Base-by-base conservation (phyloP, 1,140 invertebrate species). In the Oppia nitens region DNA sequence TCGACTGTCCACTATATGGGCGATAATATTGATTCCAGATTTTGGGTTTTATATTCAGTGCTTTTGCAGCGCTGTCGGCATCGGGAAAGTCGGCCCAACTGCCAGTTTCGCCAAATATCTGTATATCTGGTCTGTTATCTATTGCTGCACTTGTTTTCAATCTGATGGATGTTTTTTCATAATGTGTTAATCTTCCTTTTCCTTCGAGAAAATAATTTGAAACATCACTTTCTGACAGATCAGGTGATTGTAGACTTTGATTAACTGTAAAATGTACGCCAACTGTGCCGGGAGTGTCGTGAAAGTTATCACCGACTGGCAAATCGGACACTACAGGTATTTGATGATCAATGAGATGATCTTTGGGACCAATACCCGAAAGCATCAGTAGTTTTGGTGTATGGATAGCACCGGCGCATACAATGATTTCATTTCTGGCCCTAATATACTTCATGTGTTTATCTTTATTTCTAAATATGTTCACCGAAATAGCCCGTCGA, bases 341-440 rank as follows among this genome's bases (percentile, higher is more conserved):
- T 63, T 66, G 24, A n/a, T 45, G 53, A 14, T 26, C n/a, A 29
- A 40, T 40, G 2, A 63, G 24, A 14, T 63, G 55, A 1, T 49
- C 62, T n/a, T 32, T 12, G n/a, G 62, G 62, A n/a, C 62, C 90
- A 0, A 94, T 78, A 0, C 90, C 93, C 2, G 87, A 91, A 0
- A 94, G 70, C 85, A 94, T 90, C 6, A 96, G 69, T 0, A 96
- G 65, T 65, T 96, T 89, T 0, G 91, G 85, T 0, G 88, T 87
- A 67, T 90, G 89, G 0, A 96, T 78, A 0, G 87, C 77, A 1
- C 93, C 92, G 0, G 81, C 87, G 17, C 85, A 87, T 3, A 92
- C 63, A 49, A 92, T 85, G 0, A 93, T 81, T 71, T 96, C 91
- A 67, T 85, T 89, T 17, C 72, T 78, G 0, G 86, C 85, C 40